A percentile compares a stretch with the other conserved stretches of the same genome.
Evolutionary conservation across 2,797 vertebrate genomes (phyloP).

Genomic region (Austrolebias charrua): DNA sequence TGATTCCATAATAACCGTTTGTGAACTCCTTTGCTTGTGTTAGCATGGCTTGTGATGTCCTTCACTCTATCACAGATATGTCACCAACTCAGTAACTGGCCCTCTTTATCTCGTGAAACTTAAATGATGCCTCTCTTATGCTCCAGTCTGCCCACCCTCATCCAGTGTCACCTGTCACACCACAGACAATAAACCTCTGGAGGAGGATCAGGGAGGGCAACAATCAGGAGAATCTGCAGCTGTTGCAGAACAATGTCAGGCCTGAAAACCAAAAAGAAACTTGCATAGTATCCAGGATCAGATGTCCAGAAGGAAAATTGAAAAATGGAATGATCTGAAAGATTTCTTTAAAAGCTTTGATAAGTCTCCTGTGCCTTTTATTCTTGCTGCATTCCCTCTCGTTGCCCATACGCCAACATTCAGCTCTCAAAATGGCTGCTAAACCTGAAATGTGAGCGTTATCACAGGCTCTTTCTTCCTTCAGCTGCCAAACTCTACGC

Average conservation of each 20-base stretch:
- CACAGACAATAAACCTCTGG: not conserved
- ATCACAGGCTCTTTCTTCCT: not conserved
- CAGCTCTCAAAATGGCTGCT: not conserved
- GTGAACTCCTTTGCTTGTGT: not conserved
- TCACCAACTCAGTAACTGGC: not conserved
- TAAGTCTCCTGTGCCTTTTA: too few relatives aligned
- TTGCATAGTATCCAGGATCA: not conserved
- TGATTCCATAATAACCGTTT: not conserved
- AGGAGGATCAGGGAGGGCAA: not conserved
- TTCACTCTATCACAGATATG: not conserved
- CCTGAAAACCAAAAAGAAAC: not conserved
- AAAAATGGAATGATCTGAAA: too few relatives aligned
- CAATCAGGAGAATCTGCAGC: not conserved
- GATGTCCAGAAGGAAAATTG: not conserved
- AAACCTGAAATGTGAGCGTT: not conserved
- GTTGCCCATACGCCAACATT: not conserved
- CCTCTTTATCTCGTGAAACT: not conserved
- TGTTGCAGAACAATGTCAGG: not conserved
- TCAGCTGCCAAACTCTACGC: not conserved
- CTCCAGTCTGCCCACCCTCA: not conserved
- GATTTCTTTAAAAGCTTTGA: too few relatives aligned
- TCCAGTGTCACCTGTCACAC: conserved; percentile 2
- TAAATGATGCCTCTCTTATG: not conserved
- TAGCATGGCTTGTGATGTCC: not conserved
- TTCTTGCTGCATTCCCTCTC: too few relatives aligned